Percentiles rank a stretch among this genome's conserved stretches.
Conservation (phyloP, 2,113 vertebrate species). For the Spermophilus dauricus region DNA sequence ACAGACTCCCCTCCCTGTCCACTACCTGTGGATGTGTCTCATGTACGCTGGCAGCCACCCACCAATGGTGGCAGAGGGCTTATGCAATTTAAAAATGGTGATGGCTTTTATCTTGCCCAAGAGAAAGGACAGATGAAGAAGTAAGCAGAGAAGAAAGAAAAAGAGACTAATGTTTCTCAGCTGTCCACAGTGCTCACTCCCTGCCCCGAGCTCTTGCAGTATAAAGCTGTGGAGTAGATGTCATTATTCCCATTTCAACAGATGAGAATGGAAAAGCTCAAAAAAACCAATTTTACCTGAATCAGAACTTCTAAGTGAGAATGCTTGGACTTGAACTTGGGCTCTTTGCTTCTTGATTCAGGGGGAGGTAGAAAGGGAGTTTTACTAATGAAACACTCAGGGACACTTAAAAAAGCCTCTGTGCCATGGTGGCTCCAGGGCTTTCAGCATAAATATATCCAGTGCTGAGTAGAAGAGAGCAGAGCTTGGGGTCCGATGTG, state of each 20-base stretch:
- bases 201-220: neutral
- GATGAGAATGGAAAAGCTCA: neutral
- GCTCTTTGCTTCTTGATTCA: conserved; percentile 1
- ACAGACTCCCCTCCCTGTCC: neutral
- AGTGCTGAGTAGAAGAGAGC: neutral
- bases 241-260: neutral
- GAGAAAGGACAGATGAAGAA: neutral
- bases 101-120: neutral
- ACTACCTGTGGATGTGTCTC: neutral
- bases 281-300: neutral
- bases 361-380: neutral
- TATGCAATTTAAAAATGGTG: neutral
- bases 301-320: neutral
- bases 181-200: neutral
- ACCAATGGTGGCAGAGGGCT: neutral
- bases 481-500: neutral
- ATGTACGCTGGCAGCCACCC: neutral
- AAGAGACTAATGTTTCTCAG: neutral
- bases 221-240: neutral
- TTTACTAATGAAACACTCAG: neutral
- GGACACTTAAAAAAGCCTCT: neutral
- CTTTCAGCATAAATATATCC: neutral
- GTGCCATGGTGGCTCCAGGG: neutral
- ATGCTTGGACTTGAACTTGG: neutral
- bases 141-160: neutral